Evolutionary conservation across 1,140 invertebrate species (phyloP), one percentile per base, ranked within the genome.

Genomic region (Pogonomyrmex barbatus): DNA sequence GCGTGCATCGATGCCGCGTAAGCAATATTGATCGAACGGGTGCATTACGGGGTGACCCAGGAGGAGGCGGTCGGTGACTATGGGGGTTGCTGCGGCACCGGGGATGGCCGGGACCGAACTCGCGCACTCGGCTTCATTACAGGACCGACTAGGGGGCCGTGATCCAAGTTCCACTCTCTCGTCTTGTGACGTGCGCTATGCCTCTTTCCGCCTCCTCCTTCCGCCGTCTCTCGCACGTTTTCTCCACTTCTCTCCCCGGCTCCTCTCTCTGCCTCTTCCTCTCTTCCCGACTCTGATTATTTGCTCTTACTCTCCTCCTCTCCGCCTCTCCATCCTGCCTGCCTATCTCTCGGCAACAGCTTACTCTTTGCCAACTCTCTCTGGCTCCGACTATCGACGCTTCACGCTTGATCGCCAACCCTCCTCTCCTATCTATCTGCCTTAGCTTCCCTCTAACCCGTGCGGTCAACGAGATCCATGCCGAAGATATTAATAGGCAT

Each of bases 21-120:
- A 89, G 88, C 87, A 91, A 87, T 93, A 93, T 93, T 92, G 93
- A 93, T 93, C 92, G 90, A 90, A 70, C 87, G 77, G 87, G 89
- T 91, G 87, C 85, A 91, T 92, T 93, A 90, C 88, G 87, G 87
- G 81, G 76, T 88, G 88, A 84, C 75, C 88, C 88, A 83, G 76
- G 85, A 87, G 87, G 79, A 85, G 86, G 89, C 62, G 88, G 86
- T 78, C 75, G 84, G 86, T 85, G 90, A 84, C 60, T 78, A 87
- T 65, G 86, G 87, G 88, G 88, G 87, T 84, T 87, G 88, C 86
- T 70, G 89, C 91, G 91, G 89, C 89, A 91, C 33, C 87, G 81
- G 87, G 75, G 84, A 47, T 86, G 68, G 67, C 65, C 77, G 47
- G 71, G 76, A 63, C 65, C 87, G 63, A 90, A 90, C 91, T 73